phyloP scores from a whole-genome alignment of 2,113 vertebrate species.

The Tichodroma muraria region DNA sequence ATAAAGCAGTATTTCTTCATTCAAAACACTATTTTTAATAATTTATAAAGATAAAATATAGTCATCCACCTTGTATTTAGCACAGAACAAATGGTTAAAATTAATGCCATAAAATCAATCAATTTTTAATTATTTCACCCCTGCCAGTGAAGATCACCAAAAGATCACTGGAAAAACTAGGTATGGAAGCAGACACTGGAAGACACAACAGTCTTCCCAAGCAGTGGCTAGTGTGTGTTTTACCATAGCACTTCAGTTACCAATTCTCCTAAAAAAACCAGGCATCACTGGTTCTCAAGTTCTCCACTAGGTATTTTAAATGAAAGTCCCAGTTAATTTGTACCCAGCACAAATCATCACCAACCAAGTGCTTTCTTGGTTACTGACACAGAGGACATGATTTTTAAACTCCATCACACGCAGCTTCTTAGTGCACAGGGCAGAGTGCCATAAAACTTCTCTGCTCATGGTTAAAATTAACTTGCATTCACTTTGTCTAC shows the following conservation, averaged over 20 bases:
- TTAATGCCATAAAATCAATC: background rate
- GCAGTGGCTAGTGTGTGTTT: background rate
- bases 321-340: background rate
- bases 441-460: rapidly evolving
- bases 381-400: background rate
- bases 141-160: background rate
- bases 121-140: background rate
- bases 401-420: background rate
- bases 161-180: background rate
- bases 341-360: background rate
- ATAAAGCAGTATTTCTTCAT: background rate
- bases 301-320: background rate
- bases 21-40: background rate
- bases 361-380: background rate
- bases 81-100: background rate
- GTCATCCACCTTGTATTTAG: background rate
- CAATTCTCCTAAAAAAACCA: too few species aligned
- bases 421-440: background rate
- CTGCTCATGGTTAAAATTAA: background rate
- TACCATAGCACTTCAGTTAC: background rate
- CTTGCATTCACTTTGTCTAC: background rate
- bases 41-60: background rate
- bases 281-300: background rate
- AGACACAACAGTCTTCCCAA: background rate
- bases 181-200: background rate